Evolutionary conservation across 2,113 vertebrate species (phyloP).

Genomic region (Ariopsis seemanni): DNA sequence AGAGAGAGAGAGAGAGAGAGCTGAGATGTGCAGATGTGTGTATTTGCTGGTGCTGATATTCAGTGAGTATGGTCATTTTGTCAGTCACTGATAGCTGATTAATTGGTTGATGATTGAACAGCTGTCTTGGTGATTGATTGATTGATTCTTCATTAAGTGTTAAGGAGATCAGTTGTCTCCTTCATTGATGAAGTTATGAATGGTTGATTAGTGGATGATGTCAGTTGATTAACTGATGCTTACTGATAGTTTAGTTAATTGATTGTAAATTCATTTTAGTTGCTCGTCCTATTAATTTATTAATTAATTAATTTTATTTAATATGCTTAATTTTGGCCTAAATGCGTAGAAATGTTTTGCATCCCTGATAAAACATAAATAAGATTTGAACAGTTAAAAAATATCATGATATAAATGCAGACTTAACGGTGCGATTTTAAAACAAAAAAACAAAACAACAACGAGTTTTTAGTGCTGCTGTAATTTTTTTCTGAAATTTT

Average conservation of each 20-base stretch:
- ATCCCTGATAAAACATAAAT: neutral
- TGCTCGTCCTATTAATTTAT: neutral
- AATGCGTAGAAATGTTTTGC: neutral
- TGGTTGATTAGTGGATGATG: neutral
- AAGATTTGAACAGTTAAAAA: neutral
- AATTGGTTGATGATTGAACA: neutral
- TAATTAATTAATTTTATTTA: neutral
- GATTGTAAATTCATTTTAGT: neutral
- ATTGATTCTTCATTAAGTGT: neutral
- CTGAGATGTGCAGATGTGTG: neutral
- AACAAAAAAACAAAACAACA: too few relatives aligned
- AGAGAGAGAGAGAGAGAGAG: neutral
- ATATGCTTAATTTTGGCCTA: neutral
- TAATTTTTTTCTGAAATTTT: too few relatives aligned
- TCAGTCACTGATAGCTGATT: neutral
- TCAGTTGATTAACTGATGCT: neutral
- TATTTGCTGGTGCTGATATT: neutral
- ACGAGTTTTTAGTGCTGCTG: too few relatives aligned
- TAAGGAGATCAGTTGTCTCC: neutral
- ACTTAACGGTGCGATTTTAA: neutral
- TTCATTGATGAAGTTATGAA: neutral
- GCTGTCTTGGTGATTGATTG: neutral
- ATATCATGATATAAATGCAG: neutral
- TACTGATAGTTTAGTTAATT: neutral
- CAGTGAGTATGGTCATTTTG: constrained; percentile 20